Conservation (phyloP, 2,888 invertebrate genomes). For the Dasysyrphus tricinctus region DNA sequence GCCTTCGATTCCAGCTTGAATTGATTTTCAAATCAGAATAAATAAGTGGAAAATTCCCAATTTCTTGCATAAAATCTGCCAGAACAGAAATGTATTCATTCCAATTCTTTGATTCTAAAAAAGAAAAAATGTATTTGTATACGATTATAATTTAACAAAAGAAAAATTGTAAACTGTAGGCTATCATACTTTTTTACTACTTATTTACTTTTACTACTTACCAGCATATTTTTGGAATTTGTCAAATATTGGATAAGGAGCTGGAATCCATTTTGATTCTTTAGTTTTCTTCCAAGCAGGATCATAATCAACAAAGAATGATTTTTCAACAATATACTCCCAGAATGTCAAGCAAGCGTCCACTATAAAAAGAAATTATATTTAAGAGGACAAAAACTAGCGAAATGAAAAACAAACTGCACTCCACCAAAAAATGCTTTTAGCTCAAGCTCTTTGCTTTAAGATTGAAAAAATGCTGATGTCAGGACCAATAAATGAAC, state of each 20-base stretch:
- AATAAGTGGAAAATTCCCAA: conserved; percentile 56
- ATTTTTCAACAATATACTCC: conserved; percentile 49
- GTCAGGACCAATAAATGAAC: no score
- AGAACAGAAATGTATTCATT: conserved; percentile 36
- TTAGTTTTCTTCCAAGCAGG: conserved; percentile 35
- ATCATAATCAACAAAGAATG: conserved; percentile 49
- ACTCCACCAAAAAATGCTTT: no score
- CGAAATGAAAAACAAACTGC: background rate
- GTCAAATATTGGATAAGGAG: conserved; percentile 57
- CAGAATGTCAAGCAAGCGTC: conserved; percentile 54
- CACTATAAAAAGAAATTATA: conserved; percentile 34
- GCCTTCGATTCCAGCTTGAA: conserved; percentile 66
- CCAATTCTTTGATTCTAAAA: conserved; percentile 58
- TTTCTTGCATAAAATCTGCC: conserved; percentile 60
- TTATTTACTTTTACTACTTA: background rate
- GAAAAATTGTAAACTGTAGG: no score
- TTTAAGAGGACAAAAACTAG: background rate
- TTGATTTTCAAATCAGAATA: conserved; percentile 59
- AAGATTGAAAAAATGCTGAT: no score
- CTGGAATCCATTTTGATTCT: conserved; percentile 52
- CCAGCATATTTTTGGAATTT: conserved; percentile 63
- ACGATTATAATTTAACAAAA: no score
- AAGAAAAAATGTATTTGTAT: no score
- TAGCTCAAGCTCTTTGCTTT: no score
- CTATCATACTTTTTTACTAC: no score